A percentile compares a stretch with the other conserved stretches of the same genome.
Evolutionary conservation across 2,797 vertebrate species (phyloP).

Genomic region (Megalops cyprinoides): DNA sequence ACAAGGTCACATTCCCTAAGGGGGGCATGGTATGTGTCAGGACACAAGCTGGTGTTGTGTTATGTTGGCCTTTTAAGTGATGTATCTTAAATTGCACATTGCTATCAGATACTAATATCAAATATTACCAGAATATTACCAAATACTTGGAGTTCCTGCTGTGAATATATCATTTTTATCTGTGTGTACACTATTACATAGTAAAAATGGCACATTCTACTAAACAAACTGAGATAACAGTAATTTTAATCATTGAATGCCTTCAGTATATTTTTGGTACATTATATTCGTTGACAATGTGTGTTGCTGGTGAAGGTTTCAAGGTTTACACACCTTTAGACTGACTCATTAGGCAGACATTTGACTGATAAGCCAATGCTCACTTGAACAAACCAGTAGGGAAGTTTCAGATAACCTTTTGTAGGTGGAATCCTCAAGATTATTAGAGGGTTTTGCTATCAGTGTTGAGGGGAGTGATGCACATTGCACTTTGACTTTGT

Average conservation of each 20-base stretch:
- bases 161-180: background rate
- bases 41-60: too few species aligned
- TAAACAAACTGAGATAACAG: background rate
- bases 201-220: too few species aligned
- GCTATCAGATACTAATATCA: background rate
- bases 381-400: background rate
- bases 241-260: background rate
- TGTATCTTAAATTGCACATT: background rate
- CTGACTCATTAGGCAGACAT: background rate
- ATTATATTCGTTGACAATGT: background rate
- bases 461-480: constrained; percentile 9
- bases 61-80: background rate
- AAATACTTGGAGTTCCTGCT: background rate
- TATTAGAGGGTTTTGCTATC: constrained; percentile 22
- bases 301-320: background rate
- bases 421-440: constrained; percentile 23
- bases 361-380: background rate
- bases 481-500: constrained; percentile 31
- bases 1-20: too few species aligned
- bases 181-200: too few species aligned
- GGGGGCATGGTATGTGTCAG: too few species aligned
- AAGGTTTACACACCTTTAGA: background rate
- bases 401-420: constrained; percentile 25
- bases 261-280: background rate
- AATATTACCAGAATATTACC: background rate